Conservation (phyloP, 2,888 invertebrate species). For the Cheilosia variabilis region DNA sequence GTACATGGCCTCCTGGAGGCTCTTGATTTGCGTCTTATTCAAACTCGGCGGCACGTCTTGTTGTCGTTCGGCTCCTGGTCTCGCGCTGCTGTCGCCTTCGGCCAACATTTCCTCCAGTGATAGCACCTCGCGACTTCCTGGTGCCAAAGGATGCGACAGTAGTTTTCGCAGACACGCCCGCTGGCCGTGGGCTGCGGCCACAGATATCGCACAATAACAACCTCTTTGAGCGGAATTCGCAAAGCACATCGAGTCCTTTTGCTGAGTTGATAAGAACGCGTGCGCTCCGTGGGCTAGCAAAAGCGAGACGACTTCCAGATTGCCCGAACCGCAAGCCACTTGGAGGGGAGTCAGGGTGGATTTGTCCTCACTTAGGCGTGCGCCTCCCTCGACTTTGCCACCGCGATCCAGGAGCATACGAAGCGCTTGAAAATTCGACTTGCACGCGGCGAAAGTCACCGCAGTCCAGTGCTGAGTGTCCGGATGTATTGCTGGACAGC, state of each 20-base stretch:
- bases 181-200: slow-evolving; percentile 95
- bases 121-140: slow-evolving; percentile 89
- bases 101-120: slow-evolving; percentile 95
- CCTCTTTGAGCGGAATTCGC: slow-evolving; percentile 94
- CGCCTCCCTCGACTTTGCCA: slow-evolving; percentile 94
- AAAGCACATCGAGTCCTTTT: slow-evolving; percentile 93
- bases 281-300: slow-evolving; percentile 93
- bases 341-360: slow-evolving; percentile 95
- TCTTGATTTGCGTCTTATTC: slow-evolving; percentile 92
- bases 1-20: slow-evolving; percentile 96
- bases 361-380: slow-evolving; percentile 91
- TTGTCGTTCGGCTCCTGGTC: slow-evolving; percentile 77
- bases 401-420: slow-evolving; percentile 91
- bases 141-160: slow-evolving; percentile 89
- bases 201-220: slow-evolving; percentile 94
- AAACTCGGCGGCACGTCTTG: slow-evolving; percentile 84
- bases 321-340: slow-evolving; percentile 92
- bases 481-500: slow-evolving; percentile 86
- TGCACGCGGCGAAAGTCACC: slow-evolving; percentile 90
- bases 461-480: slow-evolving; percentile 95
- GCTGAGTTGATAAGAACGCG: slow-evolving; percentile 93
- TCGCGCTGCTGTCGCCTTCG: slow-evolving; percentile 87
- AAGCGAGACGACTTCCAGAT: slow-evolving; percentile 91
- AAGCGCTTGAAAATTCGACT: slow-evolving; percentile 86
- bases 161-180: slow-evolving; percentile 90